These are phyloP conservation scores for Lophotriccus pileatus DNA, from an alignment of 2,797 vertebrate genomes.

Conservation along the genomic window DNA sequence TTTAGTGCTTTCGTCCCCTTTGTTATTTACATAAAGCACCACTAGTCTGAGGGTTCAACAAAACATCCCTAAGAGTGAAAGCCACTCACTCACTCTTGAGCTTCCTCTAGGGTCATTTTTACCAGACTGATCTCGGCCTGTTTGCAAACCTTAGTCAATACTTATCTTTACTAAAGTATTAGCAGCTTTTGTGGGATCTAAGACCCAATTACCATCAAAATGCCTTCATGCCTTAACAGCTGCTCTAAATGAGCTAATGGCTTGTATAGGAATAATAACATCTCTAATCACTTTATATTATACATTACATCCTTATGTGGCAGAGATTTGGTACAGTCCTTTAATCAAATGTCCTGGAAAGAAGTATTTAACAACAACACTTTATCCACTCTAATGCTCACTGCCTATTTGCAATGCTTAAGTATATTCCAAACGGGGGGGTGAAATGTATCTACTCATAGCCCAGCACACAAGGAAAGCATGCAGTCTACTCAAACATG, in stretches of 20 bases:
- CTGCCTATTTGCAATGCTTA: slow-evolving; percentile 25
- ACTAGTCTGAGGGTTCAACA: not conserved
- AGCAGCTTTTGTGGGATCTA: slow-evolving; percentile 49
- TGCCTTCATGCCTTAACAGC: not conserved
- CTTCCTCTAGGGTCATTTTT: not conserved
- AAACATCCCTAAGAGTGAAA: not conserved
- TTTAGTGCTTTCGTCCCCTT: not conserved
- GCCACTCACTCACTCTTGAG: not conserved
- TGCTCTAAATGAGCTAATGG: slow-evolving; percentile 54
- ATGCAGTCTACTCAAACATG: slow-evolving; percentile 54
- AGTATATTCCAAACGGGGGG: slow-evolving; percentile 14
- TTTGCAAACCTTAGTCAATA: not conserved
- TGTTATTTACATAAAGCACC: slow-evolving; percentile 9
- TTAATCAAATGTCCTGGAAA: slow-evolving; percentile 21
- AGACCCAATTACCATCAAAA: slow-evolving; percentile 24
- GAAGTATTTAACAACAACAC: slow-evolving; percentile 30
- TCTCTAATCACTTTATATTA: not conserved
- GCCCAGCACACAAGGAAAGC: slow-evolving; percentile 46
- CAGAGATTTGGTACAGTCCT: slow-evolving; percentile 59
- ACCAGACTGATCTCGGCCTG: not conserved
- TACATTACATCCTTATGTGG: not conserved
- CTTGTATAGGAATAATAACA: slow-evolving; percentile 33
- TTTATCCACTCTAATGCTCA: slow-evolving; percentile 52
- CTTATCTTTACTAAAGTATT: not conserved
- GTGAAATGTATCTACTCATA: slow-evolving; percentile 43